Evolutionary conservation across 64 coral and sea anemone species (phyloP), one percentile per base, ranked within the genome.

Genomic region (Porites australiensis): DNA sequence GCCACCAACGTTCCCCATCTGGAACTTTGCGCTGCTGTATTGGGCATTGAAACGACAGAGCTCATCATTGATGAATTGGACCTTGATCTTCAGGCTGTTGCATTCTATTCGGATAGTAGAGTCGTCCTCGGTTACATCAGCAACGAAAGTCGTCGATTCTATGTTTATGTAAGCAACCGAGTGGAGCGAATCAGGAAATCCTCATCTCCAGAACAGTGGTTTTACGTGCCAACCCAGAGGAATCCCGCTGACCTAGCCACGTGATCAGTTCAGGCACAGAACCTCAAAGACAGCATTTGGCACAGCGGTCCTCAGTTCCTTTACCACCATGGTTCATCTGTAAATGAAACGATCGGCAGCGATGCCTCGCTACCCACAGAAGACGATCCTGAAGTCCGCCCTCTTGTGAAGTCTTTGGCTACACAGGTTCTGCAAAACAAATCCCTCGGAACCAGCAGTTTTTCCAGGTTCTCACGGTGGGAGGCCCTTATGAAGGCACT

Each of bases 51-150:
- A 27, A 2, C 71, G 1, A 45, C 64, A 0, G 59, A 80, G 4
- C 44, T 79, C 13, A 27, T 81, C 6, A 74, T 9, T 18, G 74
- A 65, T 50, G 76, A 90, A 27, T 16, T 59, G 5, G 88, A 76
- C 59, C 27, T 54, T 0, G 51, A 77, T 54, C 51, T 53, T 13
- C 10, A 74, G 19, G 6, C 19, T 3, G 23, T 89, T 12, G 47
- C 13, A 4, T 90, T 64, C 44, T 90, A 79, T 50, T 79, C 88
- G 2, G 75, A 79, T 13, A 67, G 74, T 44, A 85, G 45, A 77
- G 90, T 92, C 2, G 79, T 84, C 2, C 79, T 92, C 10, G 90
- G 90, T 13, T 92, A 92, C 18, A 83, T 92, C 64, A 52, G n/a
- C 14, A 92, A 92, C 20, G 27, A 92, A 62, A 75, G n/a, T 6